These are phyloP conservation scores for Petromus typicus DNA, from an alignment of 2,113 vertebrate genomes.

Conservation along the genomic window DNA sequence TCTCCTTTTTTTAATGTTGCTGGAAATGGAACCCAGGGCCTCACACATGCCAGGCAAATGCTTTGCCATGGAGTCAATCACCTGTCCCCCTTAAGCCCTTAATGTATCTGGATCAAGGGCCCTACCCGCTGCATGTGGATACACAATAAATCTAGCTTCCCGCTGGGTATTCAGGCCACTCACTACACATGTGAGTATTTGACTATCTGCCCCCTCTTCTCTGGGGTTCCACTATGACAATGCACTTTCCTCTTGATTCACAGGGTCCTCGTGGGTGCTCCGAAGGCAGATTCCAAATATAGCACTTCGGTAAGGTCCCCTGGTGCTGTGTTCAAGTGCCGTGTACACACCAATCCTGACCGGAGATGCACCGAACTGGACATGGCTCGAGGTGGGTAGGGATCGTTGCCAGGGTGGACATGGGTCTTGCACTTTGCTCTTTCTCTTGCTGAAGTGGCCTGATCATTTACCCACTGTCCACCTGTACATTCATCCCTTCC, in stretches of 20 bases:
- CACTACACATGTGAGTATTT: not conserved
- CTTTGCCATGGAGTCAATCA: not conserved
- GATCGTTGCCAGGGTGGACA: too few species aligned
- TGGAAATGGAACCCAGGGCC: not conserved
- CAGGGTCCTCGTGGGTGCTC: slow-evolving; percentile 98
- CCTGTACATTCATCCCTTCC: not conserved
- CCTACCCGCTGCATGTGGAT: not conserved
- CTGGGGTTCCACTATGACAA: slow-evolving; percentile 1
- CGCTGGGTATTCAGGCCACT: not conserved
- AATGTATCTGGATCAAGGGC: not conserved
- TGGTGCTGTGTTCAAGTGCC: slow-evolving; percentile 97
- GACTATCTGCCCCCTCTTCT: not conserved
- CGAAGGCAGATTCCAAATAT: slow-evolving; percentile 95
- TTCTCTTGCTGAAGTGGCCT: not conserved
- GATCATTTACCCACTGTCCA: too few species aligned
- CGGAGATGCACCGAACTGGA: slow-evolving; percentile 98
- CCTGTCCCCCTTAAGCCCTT: not conserved
- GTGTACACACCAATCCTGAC: slow-evolving; percentile 96
- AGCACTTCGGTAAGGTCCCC: slow-evolving; percentile 94
- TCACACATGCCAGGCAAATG: not conserved
- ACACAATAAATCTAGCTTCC: not conserved
- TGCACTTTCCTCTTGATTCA: slow-evolving; percentile 75
- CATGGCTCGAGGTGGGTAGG: slow-evolving; percentile 94
- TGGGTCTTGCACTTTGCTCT: not conserved
- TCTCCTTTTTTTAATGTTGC: not conserved